These are phyloP conservation scores for Lasioglossum leucozonium DNA, from an alignment of 2,888 invertebrate genomes.

Conservation along the genomic window DNA sequence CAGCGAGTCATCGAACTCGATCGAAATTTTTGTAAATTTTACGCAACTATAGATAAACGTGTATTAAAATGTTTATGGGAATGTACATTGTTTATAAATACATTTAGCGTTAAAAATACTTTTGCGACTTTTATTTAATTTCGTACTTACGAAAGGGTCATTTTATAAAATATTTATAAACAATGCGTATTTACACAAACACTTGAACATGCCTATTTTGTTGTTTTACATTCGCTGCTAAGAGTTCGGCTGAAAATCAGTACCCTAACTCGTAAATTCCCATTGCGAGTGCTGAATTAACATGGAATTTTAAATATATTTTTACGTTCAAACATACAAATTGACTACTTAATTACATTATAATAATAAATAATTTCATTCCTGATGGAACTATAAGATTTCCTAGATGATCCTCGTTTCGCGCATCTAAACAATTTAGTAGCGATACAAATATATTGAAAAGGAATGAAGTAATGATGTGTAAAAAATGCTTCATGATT, in stretches of 20 bases:
- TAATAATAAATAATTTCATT: conserved; percentile 37
- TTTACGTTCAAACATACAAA: conserved; percentile 17
- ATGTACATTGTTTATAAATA: neutral
- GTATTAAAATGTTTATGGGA: neutral
- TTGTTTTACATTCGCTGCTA: neutral
- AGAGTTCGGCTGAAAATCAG: neutral
- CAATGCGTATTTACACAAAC: neutral
- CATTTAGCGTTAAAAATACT: neutral
- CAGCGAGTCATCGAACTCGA: neutral
- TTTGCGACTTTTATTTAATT: neutral
- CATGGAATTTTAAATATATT: conserved; percentile 15
- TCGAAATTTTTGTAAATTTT: neutral
- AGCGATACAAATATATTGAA: conserved; percentile 36
- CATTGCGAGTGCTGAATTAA: neutral
- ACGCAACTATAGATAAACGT: neutral
- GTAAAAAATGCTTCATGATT: conserved; percentile 43
- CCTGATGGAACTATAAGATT: neutral
- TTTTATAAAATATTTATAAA: neutral
- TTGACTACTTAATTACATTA: neutral
- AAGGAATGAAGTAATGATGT: conserved; percentile 55
- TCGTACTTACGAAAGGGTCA: neutral
- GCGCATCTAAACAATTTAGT: neutral
- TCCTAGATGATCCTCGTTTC: neutral
- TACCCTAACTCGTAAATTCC: neutral
- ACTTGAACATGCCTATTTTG: neutral